Evolutionary conservation across 2,797 vertebrate species (phyloP).

Genomic region (Leucoraja ocellata): DNA sequence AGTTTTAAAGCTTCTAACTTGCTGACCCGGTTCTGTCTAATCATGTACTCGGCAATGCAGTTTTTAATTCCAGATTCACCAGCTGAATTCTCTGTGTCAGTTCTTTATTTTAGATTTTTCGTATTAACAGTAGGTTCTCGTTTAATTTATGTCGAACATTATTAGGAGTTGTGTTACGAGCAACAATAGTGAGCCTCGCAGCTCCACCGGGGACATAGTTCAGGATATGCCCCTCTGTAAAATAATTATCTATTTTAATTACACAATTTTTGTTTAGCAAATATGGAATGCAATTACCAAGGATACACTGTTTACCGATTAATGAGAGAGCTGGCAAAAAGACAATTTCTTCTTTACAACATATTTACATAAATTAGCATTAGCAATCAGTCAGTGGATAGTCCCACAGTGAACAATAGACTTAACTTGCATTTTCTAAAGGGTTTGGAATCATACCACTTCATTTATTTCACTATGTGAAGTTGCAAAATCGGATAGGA

Average conservation of each 20-base stretch:
- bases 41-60: not conserved
- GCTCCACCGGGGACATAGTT: slow-evolving; percentile 17
- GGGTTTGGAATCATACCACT: slow-evolving; percentile 1
- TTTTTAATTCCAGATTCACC: not conserved
- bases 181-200: slow-evolving; percentile 12
- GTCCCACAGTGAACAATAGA: slow-evolving; percentile 36
- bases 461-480: not conserved
- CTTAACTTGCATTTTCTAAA: slow-evolving; percentile 20
- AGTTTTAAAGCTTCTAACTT: not conserved
- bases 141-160: slow-evolving; percentile 37
- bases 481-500: slow-evolving; percentile 4
- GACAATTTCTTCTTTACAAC: slow-evolving; percentile 27
- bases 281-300: slow-evolving; percentile 38
- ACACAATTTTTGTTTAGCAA: slow-evolving; percentile 39
- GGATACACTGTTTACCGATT: slow-evolving; percentile 39
- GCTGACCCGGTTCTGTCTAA: not conserved
- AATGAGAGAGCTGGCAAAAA: slow-evolving; percentile 37
- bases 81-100: not conserved
- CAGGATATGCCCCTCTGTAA: slow-evolving; percentile 34
- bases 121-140: slow-evolving; percentile 18
- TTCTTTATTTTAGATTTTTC: slow-evolving; percentile 23
- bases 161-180: slow-evolving; percentile 5
- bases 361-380: slow-evolving; percentile 39
- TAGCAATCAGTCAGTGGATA: slow-evolving; percentile 27
- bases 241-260: slow-evolving; percentile 38